phyloP scores from a whole-genome alignment of 2,113 vertebrate species.

The Rhinoptilus africanus region DNA sequence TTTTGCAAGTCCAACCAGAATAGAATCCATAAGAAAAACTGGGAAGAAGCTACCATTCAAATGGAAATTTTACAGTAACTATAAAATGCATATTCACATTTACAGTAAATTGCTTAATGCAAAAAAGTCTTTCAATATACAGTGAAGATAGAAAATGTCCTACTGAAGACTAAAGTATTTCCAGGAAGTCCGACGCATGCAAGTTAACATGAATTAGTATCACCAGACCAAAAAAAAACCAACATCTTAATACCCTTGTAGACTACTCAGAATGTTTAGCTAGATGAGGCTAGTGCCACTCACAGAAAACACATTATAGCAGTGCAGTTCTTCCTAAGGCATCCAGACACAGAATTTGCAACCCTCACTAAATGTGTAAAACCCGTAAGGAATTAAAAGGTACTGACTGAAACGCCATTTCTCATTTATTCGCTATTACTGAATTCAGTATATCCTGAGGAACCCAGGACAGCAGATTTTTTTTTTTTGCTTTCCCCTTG shows the following conservation, averaged over 20 bases:
- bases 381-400: neutral
- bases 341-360: neutral
- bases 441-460: neutral
- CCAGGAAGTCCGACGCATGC: neutral
- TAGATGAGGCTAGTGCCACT: neutral
- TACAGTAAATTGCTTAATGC: neutral
- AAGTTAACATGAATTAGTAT: neutral
- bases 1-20: neutral
- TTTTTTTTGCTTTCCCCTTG: neutral
- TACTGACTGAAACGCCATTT: neutral
- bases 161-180: neutral
- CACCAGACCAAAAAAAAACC: neutral
- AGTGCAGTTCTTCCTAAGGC: neutral
- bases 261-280: neutral
- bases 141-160: neutral
- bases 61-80: neutral
- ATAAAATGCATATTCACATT: neutral
- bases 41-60: neutral
- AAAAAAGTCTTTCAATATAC: neutral
- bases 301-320: neutral
- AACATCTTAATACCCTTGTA: neutral
- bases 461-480: neutral
- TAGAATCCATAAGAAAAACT: neutral
- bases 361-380: neutral
- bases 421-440: neutral